phyloP scores from a whole-genome alignment of 2,888 invertebrate species.

The Metacarcinus magister region DNA sequence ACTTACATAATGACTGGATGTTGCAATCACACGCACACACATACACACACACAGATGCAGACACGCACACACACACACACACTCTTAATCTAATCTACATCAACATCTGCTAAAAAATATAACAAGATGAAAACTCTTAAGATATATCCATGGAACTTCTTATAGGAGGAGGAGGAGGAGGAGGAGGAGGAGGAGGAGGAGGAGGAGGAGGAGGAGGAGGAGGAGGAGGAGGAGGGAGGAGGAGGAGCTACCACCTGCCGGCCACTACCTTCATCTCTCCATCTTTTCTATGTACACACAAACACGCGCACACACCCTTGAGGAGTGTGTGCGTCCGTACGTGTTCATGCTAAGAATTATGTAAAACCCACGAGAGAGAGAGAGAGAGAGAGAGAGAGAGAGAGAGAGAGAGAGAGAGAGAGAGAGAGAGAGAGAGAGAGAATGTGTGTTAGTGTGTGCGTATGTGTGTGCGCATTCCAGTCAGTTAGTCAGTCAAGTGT shows the following conservation, averaged over 20 bases:
- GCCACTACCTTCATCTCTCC: background rate
- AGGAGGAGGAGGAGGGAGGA: background rate
- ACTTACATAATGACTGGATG: background rate
- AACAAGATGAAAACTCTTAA: background rate
- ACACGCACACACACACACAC: conserved; percentile 15
- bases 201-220: background rate
- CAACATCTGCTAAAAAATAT: background rate
- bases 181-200: background rate
- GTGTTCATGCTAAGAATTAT: no score
- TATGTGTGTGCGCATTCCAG: background rate
- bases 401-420: background rate
- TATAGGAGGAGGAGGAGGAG: background rate
- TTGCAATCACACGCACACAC: background rate
- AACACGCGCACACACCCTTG: no score
- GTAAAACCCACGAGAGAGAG: background rate
- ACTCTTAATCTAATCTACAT: background rate
- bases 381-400: background rate
- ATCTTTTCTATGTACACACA: background rate
- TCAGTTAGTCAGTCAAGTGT: background rate
- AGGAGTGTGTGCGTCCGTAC: no score
- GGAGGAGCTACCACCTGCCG: background rate
- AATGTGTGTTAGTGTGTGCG: no score
- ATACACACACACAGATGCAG: background rate
- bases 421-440: background rate
- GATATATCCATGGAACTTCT: background rate